Percentiles rank a stretch among this genome's conserved stretches.
Conservation (phyloP, 2,113 vertebrate species). For the Theristicus caerulescens region DNA sequence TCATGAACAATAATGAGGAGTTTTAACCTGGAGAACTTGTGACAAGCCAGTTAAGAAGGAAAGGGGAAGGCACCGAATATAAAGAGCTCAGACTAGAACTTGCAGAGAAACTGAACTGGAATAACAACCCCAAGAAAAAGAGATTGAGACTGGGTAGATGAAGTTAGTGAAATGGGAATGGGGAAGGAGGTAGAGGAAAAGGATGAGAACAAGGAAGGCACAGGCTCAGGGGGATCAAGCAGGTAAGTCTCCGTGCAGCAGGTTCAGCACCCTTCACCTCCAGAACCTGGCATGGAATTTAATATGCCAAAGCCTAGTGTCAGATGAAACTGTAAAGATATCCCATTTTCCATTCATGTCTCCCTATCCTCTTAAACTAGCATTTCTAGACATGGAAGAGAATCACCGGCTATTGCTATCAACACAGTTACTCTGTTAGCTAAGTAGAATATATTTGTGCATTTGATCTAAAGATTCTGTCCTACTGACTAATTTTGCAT, state of each 20-base stretch:
- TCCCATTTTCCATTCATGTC: neutral
- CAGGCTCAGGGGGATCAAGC: rapidly evolving
- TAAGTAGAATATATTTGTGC: neutral
- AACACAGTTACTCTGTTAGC: neutral
- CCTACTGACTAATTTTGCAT: neutral
- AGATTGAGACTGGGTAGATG: neutral
- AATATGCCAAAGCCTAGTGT: neutral
- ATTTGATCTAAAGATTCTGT: neutral
- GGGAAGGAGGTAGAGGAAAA: neutral
- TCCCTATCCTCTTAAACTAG: neutral
- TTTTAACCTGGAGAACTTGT: neutral
- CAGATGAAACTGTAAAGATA: neutral
- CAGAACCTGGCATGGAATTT: neutral
- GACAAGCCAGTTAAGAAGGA: neutral
- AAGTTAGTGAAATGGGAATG: neutral
- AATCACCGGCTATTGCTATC: neutral
- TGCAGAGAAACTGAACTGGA: neutral
- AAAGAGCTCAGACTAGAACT: neutral
- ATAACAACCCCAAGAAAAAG: neutral
- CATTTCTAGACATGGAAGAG: neutral
- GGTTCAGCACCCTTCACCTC: neutral
- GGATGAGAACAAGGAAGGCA: neutral
- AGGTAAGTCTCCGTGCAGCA: neutral
- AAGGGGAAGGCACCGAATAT: neutral
- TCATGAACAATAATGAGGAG: neutral